phyloP scores from a whole-genome alignment of 92 coral and sea anemone genomes.

The Nematostella vectensis region DNA sequence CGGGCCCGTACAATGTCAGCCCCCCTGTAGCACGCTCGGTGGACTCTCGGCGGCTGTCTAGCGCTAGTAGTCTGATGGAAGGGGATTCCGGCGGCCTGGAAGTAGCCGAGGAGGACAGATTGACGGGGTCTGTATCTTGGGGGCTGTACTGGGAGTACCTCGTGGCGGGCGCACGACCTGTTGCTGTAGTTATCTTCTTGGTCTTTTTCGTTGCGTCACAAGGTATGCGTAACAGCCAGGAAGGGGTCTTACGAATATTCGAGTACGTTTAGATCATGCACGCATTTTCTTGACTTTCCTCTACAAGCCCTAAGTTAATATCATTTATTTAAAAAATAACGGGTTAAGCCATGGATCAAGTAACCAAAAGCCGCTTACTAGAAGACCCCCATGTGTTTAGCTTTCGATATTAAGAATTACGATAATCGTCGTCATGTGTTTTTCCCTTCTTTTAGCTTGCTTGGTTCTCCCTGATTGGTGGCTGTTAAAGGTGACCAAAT shows the following conservation, averaged over 20 bases:
- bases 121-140: conserved; percentile 28
- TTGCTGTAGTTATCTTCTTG: conserved; percentile 11
- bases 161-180: conserved; percentile 14
- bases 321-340: neutral
- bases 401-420: too few relatives aligned
- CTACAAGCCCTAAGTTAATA: too few relatives aligned
- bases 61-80: conserved; percentile 9
- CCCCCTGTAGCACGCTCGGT: conserved; percentile 23
- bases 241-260: too few relatives aligned
- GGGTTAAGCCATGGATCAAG: too few relatives aligned
- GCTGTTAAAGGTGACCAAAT: conserved; percentile 27
- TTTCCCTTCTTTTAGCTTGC: conserved; percentile 17
- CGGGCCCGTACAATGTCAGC: conserved; percentile 26
- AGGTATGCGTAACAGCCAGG: too few relatives aligned
- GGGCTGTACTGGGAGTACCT: conserved; percentile 31
- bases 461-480: conserved; percentile 47
- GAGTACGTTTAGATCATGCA: neutral
- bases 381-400: too few relatives aligned
- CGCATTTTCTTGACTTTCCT: too few relatives aligned
- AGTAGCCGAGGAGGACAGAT: conserved; percentile 26
- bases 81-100: conserved; percentile 21
- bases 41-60: conserved; percentile 16
- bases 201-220: conserved; percentile 34
- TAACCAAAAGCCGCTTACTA: too few relatives aligned
- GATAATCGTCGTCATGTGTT: too few relatives aligned